These are phyloP conservation scores for Acanthopagrus latus DNA, from an alignment of 2,797 vertebrate species.

Conservation along the genomic window DNA sequence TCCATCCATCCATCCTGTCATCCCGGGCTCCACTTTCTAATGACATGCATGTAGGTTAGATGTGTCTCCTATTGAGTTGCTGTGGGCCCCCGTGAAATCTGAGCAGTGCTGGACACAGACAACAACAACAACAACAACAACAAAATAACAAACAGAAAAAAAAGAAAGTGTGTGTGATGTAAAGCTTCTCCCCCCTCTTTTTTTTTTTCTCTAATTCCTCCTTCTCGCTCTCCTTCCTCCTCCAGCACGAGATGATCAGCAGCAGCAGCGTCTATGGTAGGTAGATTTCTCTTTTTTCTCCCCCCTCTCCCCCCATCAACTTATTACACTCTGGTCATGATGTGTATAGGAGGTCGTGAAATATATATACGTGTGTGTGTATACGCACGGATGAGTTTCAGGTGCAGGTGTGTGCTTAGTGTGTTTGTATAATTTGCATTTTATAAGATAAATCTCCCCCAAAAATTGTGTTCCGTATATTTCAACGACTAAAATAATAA, in stretches of 20 bases:
- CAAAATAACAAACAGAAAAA: too few species aligned
- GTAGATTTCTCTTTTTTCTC: conserved; percentile 83
- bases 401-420: not conserved
- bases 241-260: conserved; percentile 98
- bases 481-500: conserved; percentile 2
- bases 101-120: conserved; percentile 86
- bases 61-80: conserved; percentile 74
- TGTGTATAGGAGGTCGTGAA: too few species aligned
- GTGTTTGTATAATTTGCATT: not conserved
- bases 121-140: too few species aligned
- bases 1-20: conserved; percentile 80
- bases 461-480: not conserved
- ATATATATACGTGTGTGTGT: not conserved
- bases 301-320: conserved; percentile 67
- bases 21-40: conserved; percentile 94
- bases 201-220: conserved; percentile 77
- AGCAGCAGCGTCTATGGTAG: conserved; percentile 99
- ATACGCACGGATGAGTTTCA: not conserved
- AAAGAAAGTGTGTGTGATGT: conserved; percentile 86
- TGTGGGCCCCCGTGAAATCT: conserved; percentile 89
- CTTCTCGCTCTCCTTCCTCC: conserved; percentile 82
- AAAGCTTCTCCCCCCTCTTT: conserved; percentile 78
- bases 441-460: not conserved
- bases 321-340: conserved; percentile 48
- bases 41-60: conserved; percentile 98